Evolutionary conservation across 2,113 vertebrate genomes (phyloP).

Genomic region (Ceratotherium simum): DNA sequence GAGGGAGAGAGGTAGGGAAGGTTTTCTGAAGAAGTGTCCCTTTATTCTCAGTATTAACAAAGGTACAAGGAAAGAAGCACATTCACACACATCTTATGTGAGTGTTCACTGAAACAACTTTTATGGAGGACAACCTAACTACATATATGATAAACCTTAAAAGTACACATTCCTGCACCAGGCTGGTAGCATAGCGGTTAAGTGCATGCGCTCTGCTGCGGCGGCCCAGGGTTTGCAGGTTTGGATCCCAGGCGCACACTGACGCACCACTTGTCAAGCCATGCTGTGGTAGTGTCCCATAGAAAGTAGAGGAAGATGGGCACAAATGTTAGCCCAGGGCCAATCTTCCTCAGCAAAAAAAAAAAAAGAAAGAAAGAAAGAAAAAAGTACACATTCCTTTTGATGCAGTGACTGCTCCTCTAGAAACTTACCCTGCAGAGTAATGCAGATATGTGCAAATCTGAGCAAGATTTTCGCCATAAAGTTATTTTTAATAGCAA

Average conservation of each 20-base stretch:
- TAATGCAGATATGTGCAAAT: neutral
- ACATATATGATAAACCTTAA: neutral
- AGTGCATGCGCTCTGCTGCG: too few relatives aligned
- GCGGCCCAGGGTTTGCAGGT: too few relatives aligned
- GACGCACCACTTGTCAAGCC: too few relatives aligned
- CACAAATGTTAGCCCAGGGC: too few relatives aligned
- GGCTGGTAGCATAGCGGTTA: too few relatives aligned
- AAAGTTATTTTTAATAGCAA: neutral
- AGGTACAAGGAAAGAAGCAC: neutral
- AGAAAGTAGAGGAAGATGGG: too few relatives aligned
- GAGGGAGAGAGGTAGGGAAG: neutral
- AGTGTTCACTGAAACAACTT: neutral
- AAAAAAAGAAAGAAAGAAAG: too few relatives aligned
- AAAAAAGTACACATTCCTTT: neutral
- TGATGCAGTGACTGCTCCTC: neutral
- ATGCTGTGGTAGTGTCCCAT: too few relatives aligned
- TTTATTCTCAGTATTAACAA: neutral
- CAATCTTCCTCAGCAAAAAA: too few relatives aligned
- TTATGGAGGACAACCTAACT: neutral
- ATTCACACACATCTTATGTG: neutral
- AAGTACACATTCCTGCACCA: neutral
- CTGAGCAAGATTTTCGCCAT: neutral
- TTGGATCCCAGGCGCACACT: too few relatives aligned
- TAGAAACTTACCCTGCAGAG: neutral
- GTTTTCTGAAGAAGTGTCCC: neutral